Evolutionary conservation across 2,113 vertebrate species (phyloP).

Genomic region (Albula goreensis): DNA sequence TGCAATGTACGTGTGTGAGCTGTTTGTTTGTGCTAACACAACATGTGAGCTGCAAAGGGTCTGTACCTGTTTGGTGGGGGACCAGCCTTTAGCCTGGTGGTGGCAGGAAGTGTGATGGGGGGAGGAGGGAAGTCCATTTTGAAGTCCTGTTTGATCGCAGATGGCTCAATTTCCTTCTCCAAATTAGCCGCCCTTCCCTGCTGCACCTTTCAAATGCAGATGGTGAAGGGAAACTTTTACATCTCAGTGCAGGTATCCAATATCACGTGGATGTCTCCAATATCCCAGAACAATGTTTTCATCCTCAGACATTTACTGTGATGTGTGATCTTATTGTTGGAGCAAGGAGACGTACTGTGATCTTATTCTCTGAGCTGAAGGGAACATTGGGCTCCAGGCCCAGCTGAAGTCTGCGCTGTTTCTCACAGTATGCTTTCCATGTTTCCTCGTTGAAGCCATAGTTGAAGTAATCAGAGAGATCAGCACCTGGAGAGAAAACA

Average conservation of each 20-base stretch:
- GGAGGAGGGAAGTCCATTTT: constrained; percentile 60
- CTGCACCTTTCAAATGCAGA: constrained; percentile 57
- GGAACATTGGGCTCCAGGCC: constrained; percentile 62
- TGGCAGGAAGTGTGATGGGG: constrained; percentile 24
- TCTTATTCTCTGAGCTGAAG: constrained; percentile 65
- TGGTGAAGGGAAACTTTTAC: neutral
- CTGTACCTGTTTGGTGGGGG: constrained; percentile 67
- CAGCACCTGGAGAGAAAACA: constrained; percentile 60
- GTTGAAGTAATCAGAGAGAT: constrained; percentile 75
- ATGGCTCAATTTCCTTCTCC: constrained; percentile 42
- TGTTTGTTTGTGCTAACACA: too few species aligned
- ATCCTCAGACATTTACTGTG: too few species aligned
- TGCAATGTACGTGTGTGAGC: too few species aligned
- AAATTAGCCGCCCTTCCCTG: constrained; percentile 64
- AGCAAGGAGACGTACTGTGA: constrained; percentile 57
- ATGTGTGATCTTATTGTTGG: neutral
- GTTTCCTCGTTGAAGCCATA: constrained; percentile 75
- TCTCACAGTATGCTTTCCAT: constrained; percentile 75
- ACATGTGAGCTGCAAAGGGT: too few species aligned
- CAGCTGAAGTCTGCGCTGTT: constrained; percentile 69
- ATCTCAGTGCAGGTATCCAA: neutral
- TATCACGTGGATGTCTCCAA: neutral
- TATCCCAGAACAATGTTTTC: neutral
- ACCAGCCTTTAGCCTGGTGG: constrained; percentile 62
- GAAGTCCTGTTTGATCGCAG: constrained; percentile 60